Conservation (phyloP, 2,888 invertebrate genomes). For the Cheilosia soror region DNA sequence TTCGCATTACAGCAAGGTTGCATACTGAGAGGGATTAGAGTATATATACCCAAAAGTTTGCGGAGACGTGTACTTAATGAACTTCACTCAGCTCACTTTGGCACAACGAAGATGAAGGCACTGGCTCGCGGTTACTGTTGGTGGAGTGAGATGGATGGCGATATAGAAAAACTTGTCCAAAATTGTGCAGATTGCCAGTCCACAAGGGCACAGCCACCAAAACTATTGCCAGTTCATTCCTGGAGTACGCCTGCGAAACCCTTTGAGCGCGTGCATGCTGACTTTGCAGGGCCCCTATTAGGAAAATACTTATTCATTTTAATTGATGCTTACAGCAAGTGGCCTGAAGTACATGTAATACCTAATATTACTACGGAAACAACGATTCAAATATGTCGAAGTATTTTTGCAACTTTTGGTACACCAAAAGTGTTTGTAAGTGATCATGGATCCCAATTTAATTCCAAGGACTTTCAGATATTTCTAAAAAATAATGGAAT, state of each 20-base stretch:
- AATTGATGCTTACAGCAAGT: conserved; percentile 73
- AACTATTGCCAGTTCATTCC: too few species aligned
- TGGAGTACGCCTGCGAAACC: too few species aligned
- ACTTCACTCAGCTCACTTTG: conserved; percentile 46
- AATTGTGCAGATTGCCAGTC: too few species aligned
- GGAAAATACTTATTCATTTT: conserved; percentile 68
- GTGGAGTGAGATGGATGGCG: conserved; percentile 65
- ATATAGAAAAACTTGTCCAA: conserved; percentile 50
- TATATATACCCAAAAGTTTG: conserved; percentile 28
- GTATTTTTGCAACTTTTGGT: conserved; percentile 67
- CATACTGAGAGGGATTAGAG: conserved; percentile 49
- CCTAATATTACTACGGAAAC: conserved; percentile 68
- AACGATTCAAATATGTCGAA: conserved; percentile 50
- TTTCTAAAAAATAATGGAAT: conserved; percentile 55
- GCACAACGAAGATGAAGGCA: conserved; percentile 23
- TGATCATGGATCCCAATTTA: conserved; percentile 68
- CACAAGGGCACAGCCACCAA: too few species aligned
- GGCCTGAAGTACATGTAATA: conserved; percentile 75
- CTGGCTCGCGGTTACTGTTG: conserved; percentile 28
- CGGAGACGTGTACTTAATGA: conserved; percentile 16
- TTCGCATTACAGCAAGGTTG: conserved; percentile 74
- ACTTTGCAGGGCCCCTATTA: too few species aligned
- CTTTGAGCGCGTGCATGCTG: too few species aligned
- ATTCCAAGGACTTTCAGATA: conserved; percentile 58
- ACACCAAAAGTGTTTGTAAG: conserved; percentile 48